Base-by-base conservation (phyloP, 2,113 vertebrate species). In the Oreocharis arfaki region DNA sequence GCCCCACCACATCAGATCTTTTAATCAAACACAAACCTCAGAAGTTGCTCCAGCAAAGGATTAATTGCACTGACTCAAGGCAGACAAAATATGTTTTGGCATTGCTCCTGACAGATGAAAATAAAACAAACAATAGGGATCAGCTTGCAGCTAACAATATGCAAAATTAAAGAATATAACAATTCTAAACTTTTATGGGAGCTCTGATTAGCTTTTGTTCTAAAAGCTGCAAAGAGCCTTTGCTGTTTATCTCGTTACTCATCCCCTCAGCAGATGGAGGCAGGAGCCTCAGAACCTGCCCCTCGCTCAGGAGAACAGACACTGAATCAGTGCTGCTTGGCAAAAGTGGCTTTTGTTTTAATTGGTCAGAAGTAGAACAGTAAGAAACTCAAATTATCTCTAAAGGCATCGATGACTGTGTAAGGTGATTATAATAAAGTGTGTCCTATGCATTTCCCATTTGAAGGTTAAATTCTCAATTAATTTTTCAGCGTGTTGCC, bases 401-500 rank as follows among this genome's bases (percentile, higher is more conserved):
- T 85, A 28, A 95, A 95, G 87, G 90, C 84, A 91, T 88, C 35
- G 78, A 90, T n/a, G 89, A 79, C 93, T 97, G 46, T 77, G 33
- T 94, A 96, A 97, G 91, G 96, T 93, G 90, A 98, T 97, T 97
- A 95, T 57, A 95, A 93, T 91, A 89, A 95, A 95, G 90, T 81
- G 77, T 82, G 64, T 78, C 89, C 95, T 93, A 92, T 89, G 73
- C 87, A 95, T 97, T 97, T 95, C 96, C 95, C 96, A 97, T 97
- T 90, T 96, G 97, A 98, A 98, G 97, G 97, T 98, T 98, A 98
- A 97, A 97, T 97, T 98, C 97, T 97, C 96, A 97, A 97, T 98
- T 98, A 98, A 96, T 97, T 97, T 97, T 97, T 95, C 95, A 97
- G 94, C 83, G 26, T 97, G 95, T 94, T 97, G 95, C 94, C 95